phyloP scores from a whole-genome alignment of 2,888 invertebrate species.

The Agapostemon virescens region DNA sequence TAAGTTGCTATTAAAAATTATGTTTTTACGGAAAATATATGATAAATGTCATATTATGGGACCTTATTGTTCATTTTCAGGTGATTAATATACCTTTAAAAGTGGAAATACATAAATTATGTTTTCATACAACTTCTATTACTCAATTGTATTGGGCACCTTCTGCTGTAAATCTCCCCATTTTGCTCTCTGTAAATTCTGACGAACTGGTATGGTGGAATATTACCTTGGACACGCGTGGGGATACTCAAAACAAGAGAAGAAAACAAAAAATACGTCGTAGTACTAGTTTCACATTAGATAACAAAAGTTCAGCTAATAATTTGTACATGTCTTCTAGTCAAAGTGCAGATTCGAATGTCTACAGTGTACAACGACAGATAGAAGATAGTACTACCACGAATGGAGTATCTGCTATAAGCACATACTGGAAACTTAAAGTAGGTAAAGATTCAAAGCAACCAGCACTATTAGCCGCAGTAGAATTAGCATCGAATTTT shows the following conservation, averaged over 20 bases:
- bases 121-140: slow-evolving; percentile 71
- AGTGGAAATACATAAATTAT: slow-evolving; percentile 63
- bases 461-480: slow-evolving; percentile 71
- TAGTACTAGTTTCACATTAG: slow-evolving; percentile 64
- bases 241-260: slow-evolving; percentile 62
- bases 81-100: slow-evolving; percentile 67
- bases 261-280: slow-evolving; percentile 69
- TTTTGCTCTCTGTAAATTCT: slow-evolving; percentile 73
- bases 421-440: slow-evolving; percentile 72
- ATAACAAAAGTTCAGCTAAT: slow-evolving; percentile 55
- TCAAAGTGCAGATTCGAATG: slow-evolving; percentile 54
- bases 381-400: slow-evolving; percentile 12
- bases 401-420: slow-evolving; percentile 22
- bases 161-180: slow-evolving; percentile 62
- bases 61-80: slow-evolving; percentile 58
- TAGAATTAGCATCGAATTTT: slow-evolving; percentile 73
- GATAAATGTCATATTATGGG: neutral
- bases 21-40: neutral
- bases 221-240: slow-evolving; percentile 59
- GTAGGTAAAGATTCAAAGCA: slow-evolving; percentile 65
- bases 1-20: slow-evolving; percentile 76
- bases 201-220: slow-evolving; percentile 78
- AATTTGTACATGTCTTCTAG: slow-evolving; percentile 58
- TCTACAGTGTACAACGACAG: slow-evolving; percentile 29
- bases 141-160: slow-evolving; percentile 76